These are phyloP conservation scores for Aphrophora alni DNA, from an alignment of 2,888 invertebrate species.

Conservation along the genomic window DNA sequence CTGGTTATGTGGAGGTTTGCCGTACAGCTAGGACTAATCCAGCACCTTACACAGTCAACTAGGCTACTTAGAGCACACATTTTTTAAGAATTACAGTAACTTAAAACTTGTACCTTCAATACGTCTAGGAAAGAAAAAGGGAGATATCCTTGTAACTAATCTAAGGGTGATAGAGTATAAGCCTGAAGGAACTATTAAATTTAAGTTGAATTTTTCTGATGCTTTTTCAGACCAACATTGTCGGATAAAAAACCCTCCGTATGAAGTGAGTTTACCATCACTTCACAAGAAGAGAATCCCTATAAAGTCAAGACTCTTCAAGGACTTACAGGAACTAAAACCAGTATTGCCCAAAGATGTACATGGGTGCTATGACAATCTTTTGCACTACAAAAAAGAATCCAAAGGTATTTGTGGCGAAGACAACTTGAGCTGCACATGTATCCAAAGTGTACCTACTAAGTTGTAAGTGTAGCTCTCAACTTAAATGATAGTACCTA, in stretches of 20 bases:
- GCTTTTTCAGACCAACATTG: background rate
- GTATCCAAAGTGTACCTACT: background rate
- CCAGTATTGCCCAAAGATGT: too few relatives aligned
- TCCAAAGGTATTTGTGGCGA: background rate
- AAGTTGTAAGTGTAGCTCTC: background rate
- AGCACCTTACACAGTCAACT: background rate
- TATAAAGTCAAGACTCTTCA: background rate
- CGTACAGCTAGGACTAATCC: background rate
- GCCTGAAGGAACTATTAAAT: slow-evolving; percentile 1
- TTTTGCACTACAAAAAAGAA: background rate
- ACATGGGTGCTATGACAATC: too few relatives aligned
- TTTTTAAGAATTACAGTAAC: background rate
- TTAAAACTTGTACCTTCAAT: background rate
- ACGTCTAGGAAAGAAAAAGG: slow-evolving; percentile 3
- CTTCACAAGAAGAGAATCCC: background rate
- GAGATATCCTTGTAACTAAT: background rate
- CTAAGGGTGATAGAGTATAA: background rate
- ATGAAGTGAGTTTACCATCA: background rate
- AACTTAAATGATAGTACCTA: slow-evolving; percentile 4
- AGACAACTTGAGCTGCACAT: background rate
- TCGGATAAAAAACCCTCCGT: slow-evolving; percentile 8
- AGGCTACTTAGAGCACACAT: slow-evolving; percentile 19
- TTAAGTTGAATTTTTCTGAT: slow-evolving; percentile 15
- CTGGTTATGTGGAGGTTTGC: background rate
- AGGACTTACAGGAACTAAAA: too few relatives aligned